Percentiles rank a stretch among this genome's conserved stretches.
Evolutionary conservation across 2,113 vertebrate species (phyloP).

Genomic region (Vanacampus margaritifer): DNA sequence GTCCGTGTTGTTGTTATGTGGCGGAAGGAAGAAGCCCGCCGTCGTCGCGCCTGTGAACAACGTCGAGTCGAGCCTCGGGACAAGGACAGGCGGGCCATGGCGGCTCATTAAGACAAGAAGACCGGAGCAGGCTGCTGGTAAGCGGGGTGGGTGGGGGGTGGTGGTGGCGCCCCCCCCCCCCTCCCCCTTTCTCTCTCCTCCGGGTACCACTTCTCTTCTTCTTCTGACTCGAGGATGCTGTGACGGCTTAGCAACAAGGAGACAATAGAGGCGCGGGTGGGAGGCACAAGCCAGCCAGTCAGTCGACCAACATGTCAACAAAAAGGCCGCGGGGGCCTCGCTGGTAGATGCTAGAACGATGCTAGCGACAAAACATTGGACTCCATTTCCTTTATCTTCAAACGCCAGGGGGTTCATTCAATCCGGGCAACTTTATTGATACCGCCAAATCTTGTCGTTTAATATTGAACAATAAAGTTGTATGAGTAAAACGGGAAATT

Average conservation of each 20-base stretch:
- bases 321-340: slow-evolving; percentile 60
- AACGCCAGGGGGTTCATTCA: not conserved
- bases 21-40: slow-evolving; percentile 12
- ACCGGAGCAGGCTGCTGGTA: slow-evolving; percentile 38
- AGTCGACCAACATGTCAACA: slow-evolving; percentile 45
- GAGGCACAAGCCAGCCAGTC: slow-evolving; percentile 16
- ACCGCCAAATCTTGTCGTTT: not conserved
- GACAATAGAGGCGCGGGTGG: slow-evolving; percentile 33
- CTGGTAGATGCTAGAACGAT: not conserved
- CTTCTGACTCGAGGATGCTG: slow-evolving; percentile 50
- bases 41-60: not conserved
- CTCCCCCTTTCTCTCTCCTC: not conserved
- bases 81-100: not conserved
- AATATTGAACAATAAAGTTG: not conserved
- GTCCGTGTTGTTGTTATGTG: slow-evolving; percentile 55
- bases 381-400: not conserved
- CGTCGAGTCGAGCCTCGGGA: not conserved
- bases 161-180: too few species aligned
- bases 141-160: slow-evolving; percentile 7
- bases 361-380: not conserved
- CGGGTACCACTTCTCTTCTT: slow-evolving; percentile 49
- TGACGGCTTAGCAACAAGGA: slow-evolving; percentile 68
- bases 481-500: too few species aligned
- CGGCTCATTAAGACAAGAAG: not conserved
- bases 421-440: not conserved